Conservation (phyloP, 2,113 vertebrate species). For the Hucho hucho region DNA sequence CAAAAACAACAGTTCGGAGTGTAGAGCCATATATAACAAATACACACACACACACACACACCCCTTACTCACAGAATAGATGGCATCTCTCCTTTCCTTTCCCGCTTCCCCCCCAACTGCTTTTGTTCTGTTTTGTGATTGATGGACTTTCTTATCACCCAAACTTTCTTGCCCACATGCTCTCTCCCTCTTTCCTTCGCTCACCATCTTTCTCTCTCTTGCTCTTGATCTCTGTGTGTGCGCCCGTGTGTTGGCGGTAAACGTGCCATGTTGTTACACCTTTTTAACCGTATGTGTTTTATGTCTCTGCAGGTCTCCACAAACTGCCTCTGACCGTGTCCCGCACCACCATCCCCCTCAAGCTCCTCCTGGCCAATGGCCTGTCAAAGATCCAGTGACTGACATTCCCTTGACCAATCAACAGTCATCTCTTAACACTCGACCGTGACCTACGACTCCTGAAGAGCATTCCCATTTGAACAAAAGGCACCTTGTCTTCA, state of each 20-base stretch:
- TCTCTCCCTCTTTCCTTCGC: background rate
- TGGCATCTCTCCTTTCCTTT: conserved; percentile 58
- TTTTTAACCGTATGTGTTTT: conserved; percentile 17
- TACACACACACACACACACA: conserved; percentile 28
- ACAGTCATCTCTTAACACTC: conserved; percentile 11
- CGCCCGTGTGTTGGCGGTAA: background rate
- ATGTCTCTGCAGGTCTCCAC: conserved; percentile 79
- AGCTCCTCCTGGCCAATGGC: conserved; percentile 74
- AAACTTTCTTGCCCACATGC: background rate
- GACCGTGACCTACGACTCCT: conserved; percentile 21
- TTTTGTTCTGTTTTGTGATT: conserved; percentile 60
- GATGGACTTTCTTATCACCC: conserved; percentile 40
- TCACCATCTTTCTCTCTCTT: conserved; percentile 45
- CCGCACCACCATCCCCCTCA: conserved; percentile 67
- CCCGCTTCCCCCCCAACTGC: conserved; percentile 51
- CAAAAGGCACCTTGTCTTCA: conserved; percentile 23
- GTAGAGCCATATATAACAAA: too few species aligned
- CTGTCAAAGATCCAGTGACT: conserved; percentile 77
- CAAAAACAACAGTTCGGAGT: conserved; percentile 55
- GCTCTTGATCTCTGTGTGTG: conserved; percentile 74
- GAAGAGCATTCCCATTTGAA: conserved; percentile 28
- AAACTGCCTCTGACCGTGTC: conserved; percentile 83
- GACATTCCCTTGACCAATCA: background rate
- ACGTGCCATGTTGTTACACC: conserved; percentile 5
- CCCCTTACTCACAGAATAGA: conserved; percentile 58